A percentile compares a stretch with the other conserved stretches of the same genome.
Evolutionary conservation across 2,888 invertebrate genomes (phyloP).

Genomic region (Timandra comae): DNA sequence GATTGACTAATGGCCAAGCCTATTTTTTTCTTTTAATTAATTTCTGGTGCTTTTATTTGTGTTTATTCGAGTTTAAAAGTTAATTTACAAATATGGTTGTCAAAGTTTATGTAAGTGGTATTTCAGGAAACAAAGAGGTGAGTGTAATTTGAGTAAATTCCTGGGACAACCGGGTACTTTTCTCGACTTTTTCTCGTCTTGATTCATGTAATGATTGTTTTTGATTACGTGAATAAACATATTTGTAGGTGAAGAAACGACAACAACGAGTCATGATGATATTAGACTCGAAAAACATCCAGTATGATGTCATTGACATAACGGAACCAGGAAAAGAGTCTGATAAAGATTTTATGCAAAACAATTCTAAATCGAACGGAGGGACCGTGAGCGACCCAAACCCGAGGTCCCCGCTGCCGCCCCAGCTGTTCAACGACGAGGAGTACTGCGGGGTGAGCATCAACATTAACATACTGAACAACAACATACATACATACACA

Average conservation of each 20-base stretch:
- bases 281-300: constrained; percentile 92
- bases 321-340: constrained; percentile 93
- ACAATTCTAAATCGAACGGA: constrained; percentile 85
- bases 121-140: constrained; percentile 96
- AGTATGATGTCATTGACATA: constrained; percentile 94
- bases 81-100: constrained; percentile 83
- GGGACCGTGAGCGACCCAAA: constrained; percentile 84
- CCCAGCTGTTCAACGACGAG: constrained; percentile 95
- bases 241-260: constrained; percentile 92
- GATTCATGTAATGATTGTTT: constrained; percentile 58
- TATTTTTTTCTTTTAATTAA: constrained; percentile 58
- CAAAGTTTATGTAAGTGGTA: constrained; percentile 93
- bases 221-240: constrained; percentile 53
- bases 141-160: constrained; percentile 69
- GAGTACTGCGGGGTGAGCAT: constrained; percentile 92
- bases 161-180: constrained; percentile 55
- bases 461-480: neutral
- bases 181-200: constrained; percentile 47
- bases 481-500: neutral
- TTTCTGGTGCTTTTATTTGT: constrained; percentile 44
- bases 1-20: constrained; percentile 72
- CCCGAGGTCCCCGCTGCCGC: constrained; percentile 89
- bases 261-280: constrained; percentile 96
- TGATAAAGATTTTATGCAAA: constrained; percentile 94
- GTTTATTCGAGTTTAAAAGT: constrained; percentile 38